Percentiles rank a stretch among this genome's conserved stretches.
phyloP scores from a whole-genome alignment of 2,888 invertebrate species.

The Euplexia lucipara region DNA sequence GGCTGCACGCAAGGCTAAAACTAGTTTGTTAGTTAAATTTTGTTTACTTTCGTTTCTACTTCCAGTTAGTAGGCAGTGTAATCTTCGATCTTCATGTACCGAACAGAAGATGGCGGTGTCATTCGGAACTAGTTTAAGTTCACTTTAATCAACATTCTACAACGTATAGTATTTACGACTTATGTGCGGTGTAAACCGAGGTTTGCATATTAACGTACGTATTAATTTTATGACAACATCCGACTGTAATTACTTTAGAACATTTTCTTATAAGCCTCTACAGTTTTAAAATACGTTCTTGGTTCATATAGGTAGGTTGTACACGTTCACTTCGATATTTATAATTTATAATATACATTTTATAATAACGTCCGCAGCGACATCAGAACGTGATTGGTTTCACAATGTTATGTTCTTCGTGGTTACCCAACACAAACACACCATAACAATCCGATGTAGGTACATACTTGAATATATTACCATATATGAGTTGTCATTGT shows the following conservation, averaged over 20 bases:
- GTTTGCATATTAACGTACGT: constrained; percentile 68
- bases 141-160: constrained; percentile 68
- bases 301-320: not conserved
- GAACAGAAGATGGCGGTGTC: constrained; percentile 47
- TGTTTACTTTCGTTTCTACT: constrained; percentile 63
- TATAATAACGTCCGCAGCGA: constrained; percentile 37
- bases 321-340: constrained; percentile 39
- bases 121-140: constrained; percentile 60
- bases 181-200: constrained; percentile 59
- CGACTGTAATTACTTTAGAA: constrained; percentile 57
- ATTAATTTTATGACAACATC: constrained; percentile 65
- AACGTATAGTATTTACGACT: constrained; percentile 68
- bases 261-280: constrained; percentile 50
- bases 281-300: constrained; percentile 23
- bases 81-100: constrained; percentile 49
- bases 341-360: constrained; percentile 54
- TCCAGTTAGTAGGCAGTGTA: constrained; percentile 40
- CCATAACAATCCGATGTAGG: constrained; percentile 48
- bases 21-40: constrained; percentile 60
- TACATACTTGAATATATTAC: constrained; percentile 53
- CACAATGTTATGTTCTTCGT: constrained; percentile 47
- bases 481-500: constrained; percentile 52
- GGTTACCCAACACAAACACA: constrained; percentile 54
- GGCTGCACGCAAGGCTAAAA: constrained; percentile 58
- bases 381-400: constrained; percentile 63